A percentile compares a stretch with the other conserved stretches of the same genome.
Evolutionary conservation across 2,797 vertebrate species (phyloP).

Genomic region (Amblyraja radiata): DNA sequence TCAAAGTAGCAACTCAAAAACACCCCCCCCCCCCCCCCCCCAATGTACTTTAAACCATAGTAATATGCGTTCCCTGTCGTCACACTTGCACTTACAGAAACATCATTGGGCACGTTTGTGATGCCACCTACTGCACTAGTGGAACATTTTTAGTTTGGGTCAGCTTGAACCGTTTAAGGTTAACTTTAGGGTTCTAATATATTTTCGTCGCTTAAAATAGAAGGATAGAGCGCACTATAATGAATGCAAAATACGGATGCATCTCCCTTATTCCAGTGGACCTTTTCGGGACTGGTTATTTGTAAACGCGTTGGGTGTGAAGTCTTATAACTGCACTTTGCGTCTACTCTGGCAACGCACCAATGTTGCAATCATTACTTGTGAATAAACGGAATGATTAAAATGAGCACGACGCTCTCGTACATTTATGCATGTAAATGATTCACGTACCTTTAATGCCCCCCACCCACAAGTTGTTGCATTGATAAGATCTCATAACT

Average conservation of each 20-base stretch:
- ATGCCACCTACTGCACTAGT: conserved; percentile 27
- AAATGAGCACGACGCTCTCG: not conserved
- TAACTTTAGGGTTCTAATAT: not conserved
- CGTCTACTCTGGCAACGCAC: not conserved
- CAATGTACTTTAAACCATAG: not conserved
- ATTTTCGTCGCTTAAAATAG: not conserved
- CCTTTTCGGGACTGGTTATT: not conserved
- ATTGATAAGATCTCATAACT: not conserved
- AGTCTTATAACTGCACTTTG: not conserved
- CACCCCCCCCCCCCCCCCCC: no score
- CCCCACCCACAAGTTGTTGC: no score
- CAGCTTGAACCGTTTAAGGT: not conserved
- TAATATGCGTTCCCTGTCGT: not conserved
- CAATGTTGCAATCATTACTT: not conserved
- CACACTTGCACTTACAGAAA: not conserved
- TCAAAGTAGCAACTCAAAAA: not conserved
- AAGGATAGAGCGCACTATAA: not conserved
- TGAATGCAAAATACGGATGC: not conserved
- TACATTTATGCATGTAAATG: not conserved
- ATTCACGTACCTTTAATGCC: not conserved
- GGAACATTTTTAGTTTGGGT: not conserved
- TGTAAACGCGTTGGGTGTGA: not conserved
- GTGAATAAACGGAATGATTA: not conserved
- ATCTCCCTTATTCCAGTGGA: not conserved
- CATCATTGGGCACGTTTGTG: conserved; percentile 2